Conservation (phyloP, 2,888 invertebrate species). For the Eupsilia transversa region DNA sequence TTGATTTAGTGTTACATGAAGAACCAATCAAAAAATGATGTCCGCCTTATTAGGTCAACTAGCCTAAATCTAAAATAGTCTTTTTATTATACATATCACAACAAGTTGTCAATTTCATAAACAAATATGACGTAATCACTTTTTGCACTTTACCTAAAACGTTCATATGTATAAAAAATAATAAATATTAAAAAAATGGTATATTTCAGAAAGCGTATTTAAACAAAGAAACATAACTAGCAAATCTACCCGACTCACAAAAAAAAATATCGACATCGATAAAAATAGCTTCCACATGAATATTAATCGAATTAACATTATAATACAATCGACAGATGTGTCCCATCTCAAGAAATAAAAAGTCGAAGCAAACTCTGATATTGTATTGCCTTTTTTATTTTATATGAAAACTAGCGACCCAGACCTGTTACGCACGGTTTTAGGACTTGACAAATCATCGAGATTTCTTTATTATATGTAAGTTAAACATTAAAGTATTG, state of each 20-base stretch:
- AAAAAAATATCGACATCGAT: conserved; percentile 50
- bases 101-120: background rate
- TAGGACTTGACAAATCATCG: background rate
- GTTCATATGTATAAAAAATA: background rate
- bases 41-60: background rate
- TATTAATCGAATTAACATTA: conserved; percentile 40
- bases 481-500: background rate
- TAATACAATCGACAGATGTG: conserved; percentile 44
- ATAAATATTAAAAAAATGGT: too few relatives aligned
- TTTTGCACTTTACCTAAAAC: background rate
- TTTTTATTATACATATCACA: background rate
- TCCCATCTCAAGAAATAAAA: conserved; percentile 45
- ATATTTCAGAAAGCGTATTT: background rate
- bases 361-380: conserved; percentile 33
- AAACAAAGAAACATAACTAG: background rate
- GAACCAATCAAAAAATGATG: background rate
- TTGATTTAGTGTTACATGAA: background rate
- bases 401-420: conserved; percentile 19
- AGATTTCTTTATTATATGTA: background rate
- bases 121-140: background rate
- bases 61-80: background rate
- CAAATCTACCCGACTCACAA: background rate
- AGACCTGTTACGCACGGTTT: background rate
- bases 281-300: conserved; percentile 42
- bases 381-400: conserved; percentile 57